phyloP scores from a whole-genome alignment of 2,888 invertebrate species.

The Mythimna impura region DNA sequence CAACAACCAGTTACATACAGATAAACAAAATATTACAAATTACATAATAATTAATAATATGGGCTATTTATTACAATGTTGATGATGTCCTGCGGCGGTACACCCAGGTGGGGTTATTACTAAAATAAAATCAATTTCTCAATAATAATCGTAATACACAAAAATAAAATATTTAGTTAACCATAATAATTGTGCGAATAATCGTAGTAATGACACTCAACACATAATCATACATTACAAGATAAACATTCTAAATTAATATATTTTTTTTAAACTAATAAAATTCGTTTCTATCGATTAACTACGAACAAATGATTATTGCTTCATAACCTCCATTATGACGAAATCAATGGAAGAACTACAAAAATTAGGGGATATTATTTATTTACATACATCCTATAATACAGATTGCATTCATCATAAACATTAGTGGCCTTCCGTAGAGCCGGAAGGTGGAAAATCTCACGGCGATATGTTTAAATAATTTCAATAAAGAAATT shows the following conservation, averaged over 20 bases:
- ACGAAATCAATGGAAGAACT: constrained; percentile 79
- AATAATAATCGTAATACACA: constrained; percentile 59
- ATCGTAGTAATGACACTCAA: constrained; percentile 70
- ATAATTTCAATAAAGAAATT: neutral
- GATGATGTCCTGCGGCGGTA: constrained; percentile 40
- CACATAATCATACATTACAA: constrained; percentile 72
- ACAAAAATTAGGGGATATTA: constrained; percentile 55
- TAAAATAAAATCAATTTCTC: constrained; percentile 53
- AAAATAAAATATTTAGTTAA: constrained; percentile 62
- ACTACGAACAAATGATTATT: constrained; percentile 81
- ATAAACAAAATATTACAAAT: constrained; percentile 47
- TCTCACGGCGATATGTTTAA: neutral
- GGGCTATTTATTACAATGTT: constrained; percentile 49
- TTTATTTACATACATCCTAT: constrained; percentile 60
- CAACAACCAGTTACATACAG: constrained; percentile 33
- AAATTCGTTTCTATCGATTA: constrained; percentile 75
- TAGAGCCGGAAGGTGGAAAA: neutral
- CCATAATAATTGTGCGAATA: constrained; percentile 79
- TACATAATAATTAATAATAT: constrained; percentile 38
- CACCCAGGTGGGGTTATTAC: constrained; percentile 56
- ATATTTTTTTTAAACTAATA: constrained; percentile 74
- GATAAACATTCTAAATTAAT: constrained; percentile 65
- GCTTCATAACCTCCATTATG: constrained; percentile 78
- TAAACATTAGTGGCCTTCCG: neutral
- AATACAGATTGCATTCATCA: constrained; percentile 32